These are phyloP conservation scores for Otolemur crassicaudatus DNA, from an alignment of 2,797 vertebrate genomes.

Conservation along the genomic window DNA sequence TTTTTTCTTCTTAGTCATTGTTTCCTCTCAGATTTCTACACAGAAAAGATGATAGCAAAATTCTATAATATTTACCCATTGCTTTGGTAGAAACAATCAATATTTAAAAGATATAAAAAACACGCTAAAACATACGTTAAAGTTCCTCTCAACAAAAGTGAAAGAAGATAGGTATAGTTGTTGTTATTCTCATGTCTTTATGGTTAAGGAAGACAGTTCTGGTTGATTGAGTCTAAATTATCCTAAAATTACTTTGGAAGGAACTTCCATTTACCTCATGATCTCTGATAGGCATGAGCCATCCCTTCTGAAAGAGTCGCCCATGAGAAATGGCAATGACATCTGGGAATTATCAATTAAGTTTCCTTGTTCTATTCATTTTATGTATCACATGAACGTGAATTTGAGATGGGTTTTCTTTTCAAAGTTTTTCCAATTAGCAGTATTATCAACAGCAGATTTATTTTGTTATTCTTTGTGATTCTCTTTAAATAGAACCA, in stretches of 20 bases:
- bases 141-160: background rate
- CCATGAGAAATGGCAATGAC: background rate
- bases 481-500: conserved; percentile 89
- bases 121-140: background rate
- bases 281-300: background rate
- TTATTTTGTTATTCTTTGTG: background rate
- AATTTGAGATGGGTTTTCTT: conserved; percentile 26
- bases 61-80: background rate
- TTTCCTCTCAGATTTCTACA: background rate
- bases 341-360: background rate
- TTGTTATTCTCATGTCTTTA: background rate
- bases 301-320: background rate
- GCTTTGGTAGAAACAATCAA: background rate
- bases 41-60: background rate
- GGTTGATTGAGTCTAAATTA: background rate
- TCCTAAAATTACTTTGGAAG: background rate
- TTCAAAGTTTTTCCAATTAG: conserved; percentile 27
- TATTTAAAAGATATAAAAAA: background rate
- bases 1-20: conserved; percentile 27
- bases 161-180: background rate
- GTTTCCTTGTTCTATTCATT: background rate
- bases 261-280: background rate
- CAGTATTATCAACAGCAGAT: background rate
- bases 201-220: background rate
- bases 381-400: background rate